Base-by-base conservation (phyloP, 1,140 invertebrate genomes). In the Bursaphelenchus mucronatus region DNA sequence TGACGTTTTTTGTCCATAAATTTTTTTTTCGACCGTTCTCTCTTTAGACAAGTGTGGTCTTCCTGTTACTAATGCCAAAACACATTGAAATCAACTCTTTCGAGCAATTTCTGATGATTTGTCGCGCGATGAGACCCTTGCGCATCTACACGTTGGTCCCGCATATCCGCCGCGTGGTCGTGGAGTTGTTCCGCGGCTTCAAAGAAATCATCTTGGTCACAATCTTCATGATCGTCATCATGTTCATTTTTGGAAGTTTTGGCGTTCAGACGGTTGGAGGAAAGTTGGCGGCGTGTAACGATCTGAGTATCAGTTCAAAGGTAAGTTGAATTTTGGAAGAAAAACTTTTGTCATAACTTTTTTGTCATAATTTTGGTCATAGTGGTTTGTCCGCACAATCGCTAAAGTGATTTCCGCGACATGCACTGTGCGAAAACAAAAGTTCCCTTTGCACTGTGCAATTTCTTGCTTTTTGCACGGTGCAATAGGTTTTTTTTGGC, bases 181-280 rank as follows among this genome's bases (percentile, higher is more conserved):
- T 93, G 82, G 96, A 99, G 82, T 85, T 99, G 40, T 96, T 94
- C 76, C 86, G 93, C 68, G 95, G 96, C n/a, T 99, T 98, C 83
- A 98, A 97, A 83, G 95, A 98, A 85, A 98, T 98, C 73, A 82
- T 97, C 19, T 51, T 90, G 88, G 90, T 94, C 84, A 97, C 94
- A 0, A 93, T 95, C 10, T 84, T 99, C n/a, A 84, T 99, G 40
- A 94, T 98, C 74, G 87, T 98, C 1, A 84, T 99, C 17, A 97
- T 99, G 90, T 99, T 98, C 82, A 91, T 98, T 15, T 99, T 99
- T 83, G 94, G 95, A 51, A 95, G 91, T 82, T 99, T 97, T 78
- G 96, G 95, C 0, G 93, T 99, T 3, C 95, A 98, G 80, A 83
- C 97, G 49, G 97, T 95, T 82, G 96, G 95, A 10, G 96, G 96